phyloP scores from a whole-genome alignment of 2,888 invertebrate species.

The Eilema griseolum region DNA sequence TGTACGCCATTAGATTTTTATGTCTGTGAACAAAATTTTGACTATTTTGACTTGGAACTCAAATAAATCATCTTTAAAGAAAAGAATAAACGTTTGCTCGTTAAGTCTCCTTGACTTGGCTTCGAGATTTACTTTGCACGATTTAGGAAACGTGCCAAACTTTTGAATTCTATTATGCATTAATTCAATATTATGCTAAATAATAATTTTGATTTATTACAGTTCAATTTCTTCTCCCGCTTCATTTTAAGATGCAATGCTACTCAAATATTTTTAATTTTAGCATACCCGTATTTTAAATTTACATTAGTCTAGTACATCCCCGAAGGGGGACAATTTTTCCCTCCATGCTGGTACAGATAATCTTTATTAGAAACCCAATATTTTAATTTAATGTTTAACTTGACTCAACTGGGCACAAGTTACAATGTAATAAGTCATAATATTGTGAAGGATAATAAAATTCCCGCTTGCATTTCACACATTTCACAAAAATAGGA shows the following conservation, averaged over 20 bases:
- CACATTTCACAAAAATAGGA: too few species aligned
- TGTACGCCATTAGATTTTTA: not conserved
- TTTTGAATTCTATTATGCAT: constrained; percentile 6
- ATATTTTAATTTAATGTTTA: not conserved
- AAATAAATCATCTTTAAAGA: not conserved
- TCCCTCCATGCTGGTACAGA: not conserved
- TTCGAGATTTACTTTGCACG: not conserved
- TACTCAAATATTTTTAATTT: not conserved
- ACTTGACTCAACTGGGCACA: not conserved
- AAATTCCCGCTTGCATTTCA: not conserved
- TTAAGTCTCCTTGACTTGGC: not conserved
- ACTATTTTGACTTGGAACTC: not conserved
- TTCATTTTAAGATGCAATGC: not conserved
- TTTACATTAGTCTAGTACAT: too few species aligned
- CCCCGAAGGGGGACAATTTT: too few species aligned
- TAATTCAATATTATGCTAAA: constrained; percentile 17
- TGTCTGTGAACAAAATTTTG: not conserved
- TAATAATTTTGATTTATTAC: not conserved
- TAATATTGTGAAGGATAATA: not conserved
- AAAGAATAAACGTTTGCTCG: not conserved
- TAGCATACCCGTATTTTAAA: too few species aligned
- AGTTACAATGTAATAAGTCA: not conserved
- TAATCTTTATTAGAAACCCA: not conserved
- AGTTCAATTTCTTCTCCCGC: not conserved
- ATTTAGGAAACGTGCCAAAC: constrained; percentile 9